These are phyloP conservation scores for Phymatocera aterrima DNA, from an alignment of 2,888 invertebrate genomes.

Conservation along the genomic window DNA sequence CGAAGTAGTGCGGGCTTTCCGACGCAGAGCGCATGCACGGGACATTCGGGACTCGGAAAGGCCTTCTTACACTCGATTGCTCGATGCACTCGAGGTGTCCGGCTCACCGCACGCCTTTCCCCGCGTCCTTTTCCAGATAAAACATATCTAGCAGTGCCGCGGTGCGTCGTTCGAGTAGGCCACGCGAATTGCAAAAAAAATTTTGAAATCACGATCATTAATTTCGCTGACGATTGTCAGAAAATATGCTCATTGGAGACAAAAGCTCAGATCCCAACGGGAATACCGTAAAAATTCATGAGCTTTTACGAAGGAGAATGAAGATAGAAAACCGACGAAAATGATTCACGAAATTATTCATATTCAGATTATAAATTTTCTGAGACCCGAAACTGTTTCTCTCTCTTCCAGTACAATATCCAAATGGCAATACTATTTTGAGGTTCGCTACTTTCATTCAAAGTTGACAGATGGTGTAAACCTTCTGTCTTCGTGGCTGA, in stretches of 20 bases:
- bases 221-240: neutral
- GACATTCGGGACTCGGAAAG: slow-evolving; percentile 48
- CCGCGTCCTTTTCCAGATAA: neutral
- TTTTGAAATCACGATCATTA: neutral
- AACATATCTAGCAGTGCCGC: neutral
- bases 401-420: too few species aligned
- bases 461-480: too few species aligned
- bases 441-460: too few species aligned
- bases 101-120: neutral
- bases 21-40: slow-evolving; percentile 60
- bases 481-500: too few species aligned
- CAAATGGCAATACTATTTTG: too few species aligned
- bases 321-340: too few species aligned
- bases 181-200: neutral
- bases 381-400: too few species aligned
- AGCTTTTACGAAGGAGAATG: too few species aligned
- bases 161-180: slow-evolving; percentile 4
- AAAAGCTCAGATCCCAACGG: too few species aligned
- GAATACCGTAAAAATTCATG: too few species aligned
- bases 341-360: too few species aligned
- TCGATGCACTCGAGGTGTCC: slow-evolving; percentile 48
- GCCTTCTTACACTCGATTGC: slow-evolving; percentile 59
- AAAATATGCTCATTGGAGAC: neutral
- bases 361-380: too few species aligned
- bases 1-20: slow-evolving; percentile 61